Conservation (phyloP, 2,888 invertebrate genomes). For the Orthosia gothica region DNA sequence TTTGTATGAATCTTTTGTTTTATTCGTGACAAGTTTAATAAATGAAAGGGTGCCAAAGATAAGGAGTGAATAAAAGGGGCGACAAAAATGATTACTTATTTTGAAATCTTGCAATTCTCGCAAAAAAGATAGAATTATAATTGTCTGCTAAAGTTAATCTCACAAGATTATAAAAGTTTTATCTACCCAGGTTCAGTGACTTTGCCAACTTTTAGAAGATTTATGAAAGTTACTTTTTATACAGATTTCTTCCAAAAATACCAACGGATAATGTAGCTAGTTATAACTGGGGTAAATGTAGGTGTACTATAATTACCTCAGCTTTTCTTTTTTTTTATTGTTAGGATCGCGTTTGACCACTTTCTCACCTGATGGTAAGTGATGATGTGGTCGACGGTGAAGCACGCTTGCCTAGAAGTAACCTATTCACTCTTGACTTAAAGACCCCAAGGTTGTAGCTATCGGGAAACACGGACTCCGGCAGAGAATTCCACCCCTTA, state of each 20-base stretch:
- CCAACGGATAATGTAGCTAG: not conserved
- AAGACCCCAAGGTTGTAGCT: no score
- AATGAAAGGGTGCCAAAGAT: slow-evolving; percentile 12
- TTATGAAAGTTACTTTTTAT: not conserved
- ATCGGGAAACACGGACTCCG: no score
- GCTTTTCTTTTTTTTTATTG: no score
- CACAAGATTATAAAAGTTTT: not conserved
- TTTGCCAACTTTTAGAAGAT: not conserved
- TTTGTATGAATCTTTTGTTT: slow-evolving; percentile 57
- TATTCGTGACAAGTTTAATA: slow-evolving; percentile 33
- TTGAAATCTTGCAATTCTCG: not conserved
- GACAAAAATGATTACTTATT: slow-evolving; percentile 12
- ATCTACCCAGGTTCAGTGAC: not conserved
- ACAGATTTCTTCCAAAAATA: not conserved
- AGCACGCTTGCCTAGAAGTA: no score
- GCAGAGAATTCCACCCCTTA: no score
- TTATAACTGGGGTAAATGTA: no score
- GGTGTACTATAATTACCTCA: no score
- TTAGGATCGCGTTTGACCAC: no score
- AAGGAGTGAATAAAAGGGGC: slow-evolving; percentile 21
- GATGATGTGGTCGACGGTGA: no score
- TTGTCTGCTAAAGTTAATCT: slow-evolving; percentile 1
- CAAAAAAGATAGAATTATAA: not conserved
- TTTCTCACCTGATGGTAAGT: no score
- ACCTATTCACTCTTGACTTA: no score